A percentile compares a stretch with the other conserved stretches of the same genome.
These are phyloP conservation scores for Dromas ardeola DNA, from an alignment of 2,113 vertebrate species.

Conservation along the genomic window DNA sequence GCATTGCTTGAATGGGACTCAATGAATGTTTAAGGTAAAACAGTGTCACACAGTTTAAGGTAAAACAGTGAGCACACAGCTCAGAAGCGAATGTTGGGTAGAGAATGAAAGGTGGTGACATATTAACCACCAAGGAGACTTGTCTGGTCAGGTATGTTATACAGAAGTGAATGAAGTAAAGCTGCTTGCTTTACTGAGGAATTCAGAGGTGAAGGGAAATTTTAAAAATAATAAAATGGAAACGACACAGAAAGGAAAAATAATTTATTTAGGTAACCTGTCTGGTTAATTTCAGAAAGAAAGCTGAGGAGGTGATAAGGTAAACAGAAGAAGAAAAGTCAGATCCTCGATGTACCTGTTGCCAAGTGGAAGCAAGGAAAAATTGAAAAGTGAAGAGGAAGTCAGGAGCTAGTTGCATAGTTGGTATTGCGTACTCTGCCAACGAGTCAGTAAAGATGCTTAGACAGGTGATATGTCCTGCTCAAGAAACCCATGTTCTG, in stretches of 20 bases:
- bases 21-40: neutral
- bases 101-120: neutral
- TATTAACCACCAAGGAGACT: neutral
- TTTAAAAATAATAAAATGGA: neutral
- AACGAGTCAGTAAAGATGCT: neutral
- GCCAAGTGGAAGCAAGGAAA: neutral
- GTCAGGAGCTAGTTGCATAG: neutral
- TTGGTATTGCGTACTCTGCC: neutral
- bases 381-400: neutral
- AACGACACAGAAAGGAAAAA: neutral
- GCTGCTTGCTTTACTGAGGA: neutral
- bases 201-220: neutral
- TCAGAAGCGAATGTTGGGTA: neutral
- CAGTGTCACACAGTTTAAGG: neutral
- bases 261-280: neutral
- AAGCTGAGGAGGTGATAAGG: neutral
- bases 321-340: neutral
- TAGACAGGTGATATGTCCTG: neutral
- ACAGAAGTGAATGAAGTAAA: neutral
- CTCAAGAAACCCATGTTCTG: neutral
- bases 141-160: neutral
- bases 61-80: neutral
- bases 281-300: neutral
- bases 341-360: neutral
- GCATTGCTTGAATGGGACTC: neutral